A percentile compares a stretch with the other conserved stretches of the same genome.
phyloP scores from a whole-genome alignment of 2,113 vertebrate species.

The Xenopus laevis region DNA sequence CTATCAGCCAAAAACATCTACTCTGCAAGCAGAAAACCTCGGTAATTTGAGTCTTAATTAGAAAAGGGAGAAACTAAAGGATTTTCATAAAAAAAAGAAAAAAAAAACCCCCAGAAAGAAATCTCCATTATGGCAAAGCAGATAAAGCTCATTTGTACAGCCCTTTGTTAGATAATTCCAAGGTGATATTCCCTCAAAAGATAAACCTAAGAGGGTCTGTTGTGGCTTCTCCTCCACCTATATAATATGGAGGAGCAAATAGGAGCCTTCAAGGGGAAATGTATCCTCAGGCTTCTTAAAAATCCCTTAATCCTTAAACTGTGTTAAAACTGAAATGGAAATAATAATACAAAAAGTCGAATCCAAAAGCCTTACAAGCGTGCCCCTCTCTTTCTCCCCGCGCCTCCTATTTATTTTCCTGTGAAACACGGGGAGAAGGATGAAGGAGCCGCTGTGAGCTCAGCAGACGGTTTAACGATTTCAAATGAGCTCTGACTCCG shows the following conservation, averaged over 20 bases:
- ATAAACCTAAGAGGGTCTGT: background rate
- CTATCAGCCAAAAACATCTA: constrained; percentile 35
- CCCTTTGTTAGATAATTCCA: constrained; percentile 17
- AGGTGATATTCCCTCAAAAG: constrained; percentile 15
- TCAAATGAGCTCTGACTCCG: constrained; percentile 88
- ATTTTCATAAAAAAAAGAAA: constrained; percentile 24
- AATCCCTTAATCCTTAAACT: constrained; percentile 34
- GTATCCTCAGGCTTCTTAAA: constrained; percentile 18
- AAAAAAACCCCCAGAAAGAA: background rate
- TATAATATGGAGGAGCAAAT: background rate
- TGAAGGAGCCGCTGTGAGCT: constrained; percentile 55
- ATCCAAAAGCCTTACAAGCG: constrained; percentile 16
- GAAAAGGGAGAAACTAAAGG: constrained; percentile 18
- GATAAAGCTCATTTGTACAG: constrained; percentile 35
- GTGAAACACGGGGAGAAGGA: constrained; percentile 64
- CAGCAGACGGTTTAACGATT: constrained; percentile 85
- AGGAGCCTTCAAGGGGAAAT: constrained; percentile 33
- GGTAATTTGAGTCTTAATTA: constrained; percentile 35
- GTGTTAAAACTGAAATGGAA: background rate
- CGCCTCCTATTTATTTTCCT: constrained; percentile 62
- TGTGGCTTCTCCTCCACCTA: background rate
- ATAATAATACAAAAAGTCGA: constrained; percentile 1
- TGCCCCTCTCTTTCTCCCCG: constrained; percentile 29
- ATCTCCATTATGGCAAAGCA: constrained; percentile 34
- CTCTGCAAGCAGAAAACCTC: constrained; percentile 17